phyloP scores from a whole-genome alignment of 2,797 vertebrate species.

The Cuniculus paca region DNA sequence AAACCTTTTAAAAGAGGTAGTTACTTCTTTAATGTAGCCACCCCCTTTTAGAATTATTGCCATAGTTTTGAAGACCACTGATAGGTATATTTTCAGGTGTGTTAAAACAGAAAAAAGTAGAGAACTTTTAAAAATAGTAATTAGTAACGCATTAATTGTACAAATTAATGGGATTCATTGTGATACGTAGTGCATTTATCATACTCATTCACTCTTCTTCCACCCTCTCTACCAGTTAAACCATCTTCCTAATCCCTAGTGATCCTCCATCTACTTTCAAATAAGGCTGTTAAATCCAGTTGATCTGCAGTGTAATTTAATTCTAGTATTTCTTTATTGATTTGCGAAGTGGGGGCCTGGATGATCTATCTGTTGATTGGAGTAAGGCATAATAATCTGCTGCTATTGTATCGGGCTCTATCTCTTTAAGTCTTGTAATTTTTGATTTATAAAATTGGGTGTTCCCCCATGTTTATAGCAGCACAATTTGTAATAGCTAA shows the following conservation, averaged over 20 bases:
- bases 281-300: not conserved
- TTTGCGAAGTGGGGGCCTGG: not conserved
- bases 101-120: slow-evolving; percentile 21
- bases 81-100: slow-evolving; percentile 27
- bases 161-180: not conserved
- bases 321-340: not conserved
- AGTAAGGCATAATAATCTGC: not conserved
- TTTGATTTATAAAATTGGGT: not conserved
- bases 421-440: not conserved
- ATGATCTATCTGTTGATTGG: not conserved
- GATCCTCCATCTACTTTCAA: not conserved
- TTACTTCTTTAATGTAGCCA: slow-evolving; percentile 6
- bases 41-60: slow-evolving; percentile 50
- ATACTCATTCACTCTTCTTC: not conserved
- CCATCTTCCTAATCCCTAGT: not conserved
- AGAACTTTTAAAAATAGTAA: not conserved
- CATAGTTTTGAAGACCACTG: not conserved
- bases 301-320: not conserved
- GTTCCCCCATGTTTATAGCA: too few relatives aligned
- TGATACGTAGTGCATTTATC: not conserved
- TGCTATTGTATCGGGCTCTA: not conserved
- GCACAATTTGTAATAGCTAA: too few relatives aligned
- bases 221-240: not conserved
- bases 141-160: not conserved
- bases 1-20: slow-evolving; percentile 28